phyloP scores from a whole-genome alignment of 1,140 invertebrate genomes.

The honey bee (Apis mellifera) region Amel_HAv3.1 CM009941.2:696501-697000 shows the following conservation, averaged over 20 bases:
- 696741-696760: neutral
- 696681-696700: neutral
- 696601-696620: neutral
- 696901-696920: neutral
- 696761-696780: too few relatives aligned
- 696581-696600: neutral
- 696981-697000: neutral
- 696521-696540: neutral
- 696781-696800: neutral
- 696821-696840: too few relatives aligned
- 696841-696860: too few relatives aligned
- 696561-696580: neutral
- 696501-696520: neutral
- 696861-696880: neutral
- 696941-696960: too few relatives aligned
- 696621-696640: neutral
- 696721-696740: neutral
- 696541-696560: neutral
- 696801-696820: too few relatives aligned
- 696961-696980: neutral
- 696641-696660: neutral
- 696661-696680: neutral
- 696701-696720: neutral
- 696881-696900: neutral
- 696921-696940: neutral